Evolutionary conservation across 2,113 vertebrate species (phyloP).

Genomic region (human (Homo sapiens)): GRCh38 chrX:103271001-103271500

Average conservation of each 20-base stretch:
- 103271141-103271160: constrained; percentile 12
- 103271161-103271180: background rate
- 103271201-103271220: background rate
- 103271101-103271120: background rate
- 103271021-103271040: background rate
- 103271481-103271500: background rate
- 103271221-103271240: background rate
- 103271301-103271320: background rate
- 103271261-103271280: background rate
- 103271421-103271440: background rate
- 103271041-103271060: constrained; percentile 16
- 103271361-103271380: background rate
- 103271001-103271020: background rate
- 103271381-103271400: background rate
- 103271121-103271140: background rate
- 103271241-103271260: background rate
- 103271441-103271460: background rate
- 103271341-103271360: background rate
- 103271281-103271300: background rate
- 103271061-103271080: background rate
- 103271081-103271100: background rate
- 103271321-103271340: background rate
- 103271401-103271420: constrained; percentile 33
- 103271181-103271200: background rate
- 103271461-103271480: background rate